phyloP scores from a whole-genome alignment of 2,888 invertebrate species.

The Epinotia ramella region DNA sequence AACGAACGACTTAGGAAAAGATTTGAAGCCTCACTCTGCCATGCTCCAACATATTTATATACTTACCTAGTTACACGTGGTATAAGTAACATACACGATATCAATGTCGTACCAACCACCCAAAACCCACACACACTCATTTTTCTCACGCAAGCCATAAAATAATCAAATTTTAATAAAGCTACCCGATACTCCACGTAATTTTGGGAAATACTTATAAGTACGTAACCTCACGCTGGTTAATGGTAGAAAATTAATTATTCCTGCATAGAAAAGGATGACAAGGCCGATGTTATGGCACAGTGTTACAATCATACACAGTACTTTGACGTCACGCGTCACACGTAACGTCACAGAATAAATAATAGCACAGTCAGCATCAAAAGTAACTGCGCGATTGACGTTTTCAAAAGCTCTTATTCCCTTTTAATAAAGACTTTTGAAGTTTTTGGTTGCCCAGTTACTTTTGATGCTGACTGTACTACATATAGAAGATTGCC shows the following conservation, averaged over 20 bases:
- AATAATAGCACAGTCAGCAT: no score
- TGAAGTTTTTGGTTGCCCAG: no score
- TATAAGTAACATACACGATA: not conserved
- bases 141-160: conserved; percentile 34
- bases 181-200: conserved; percentile 36
- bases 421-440: no score
- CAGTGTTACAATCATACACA: not conserved
- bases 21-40: not conserved
- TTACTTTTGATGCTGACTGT: no score
- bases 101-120: not conserved
- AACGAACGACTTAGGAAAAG: not conserved
- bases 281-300: conserved; percentile 25
- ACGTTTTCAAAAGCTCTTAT: no score
- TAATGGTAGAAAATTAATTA: conserved; percentile 49
- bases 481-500: no score
- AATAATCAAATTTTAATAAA: conserved; percentile 44
- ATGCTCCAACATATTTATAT: not conserved
- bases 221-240: conserved; percentile 42
- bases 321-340: conserved; percentile 4
- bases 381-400: no score
- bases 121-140: conserved; percentile 16
- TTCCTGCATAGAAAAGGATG: conserved; percentile 50
- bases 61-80: not conserved
- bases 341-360: not conserved
- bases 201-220: conserved; percentile 45